A percentile compares a stretch with the other conserved stretches of the same genome.
Evolutionary conservation across 2,888 invertebrate genomes (phyloP).

Genomic region (Cecidostiba fungosa): DNA sequence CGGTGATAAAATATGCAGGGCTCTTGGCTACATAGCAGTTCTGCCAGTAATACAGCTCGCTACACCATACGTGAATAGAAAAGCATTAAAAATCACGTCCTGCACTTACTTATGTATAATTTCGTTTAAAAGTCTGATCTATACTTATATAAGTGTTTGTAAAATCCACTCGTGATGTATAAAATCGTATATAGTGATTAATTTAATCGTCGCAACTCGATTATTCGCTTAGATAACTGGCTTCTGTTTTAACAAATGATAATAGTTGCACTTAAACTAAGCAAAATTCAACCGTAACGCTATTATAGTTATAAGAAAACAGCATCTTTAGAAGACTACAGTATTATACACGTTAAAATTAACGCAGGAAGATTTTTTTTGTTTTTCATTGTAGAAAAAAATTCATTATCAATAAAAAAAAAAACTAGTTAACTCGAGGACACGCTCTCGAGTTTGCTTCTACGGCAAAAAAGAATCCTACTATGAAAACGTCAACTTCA

Average conservation of each 20-base stretch:
- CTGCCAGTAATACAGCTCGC: constrained; percentile 4
- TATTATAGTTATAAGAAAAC: constrained; percentile 4
- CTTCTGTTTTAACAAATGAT: background rate
- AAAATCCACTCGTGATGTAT: constrained; percentile 33
- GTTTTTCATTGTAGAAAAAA: constrained; percentile 36
- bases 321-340: constrained; percentile 28
- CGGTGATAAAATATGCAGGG: constrained; percentile 18
- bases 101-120: background rate
- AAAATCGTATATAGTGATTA: constrained; percentile 39
- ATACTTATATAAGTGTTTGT: constrained; percentile 24
- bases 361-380: constrained; percentile 43
- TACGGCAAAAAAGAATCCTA: constrained; percentile 35
- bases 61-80: background rate
- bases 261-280: background rate
- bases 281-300: constrained; percentile 22
- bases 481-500: constrained; percentile 13
- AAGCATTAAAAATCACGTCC: constrained; percentile 17
- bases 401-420: constrained; percentile 40
- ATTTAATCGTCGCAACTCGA: background rate
- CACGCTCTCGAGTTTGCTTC: background rate
- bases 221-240: constrained; percentile 12
- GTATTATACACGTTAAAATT: constrained; percentile 32
- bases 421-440: constrained; percentile 9
- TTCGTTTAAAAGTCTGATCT: background rate
- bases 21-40: no score